Evolutionary conservation across 2,113 vertebrate species (phyloP), one percentile per base, ranked within the genome.

Genomic region (rabbit (Oryctolagus cuniculus)): DNA sequence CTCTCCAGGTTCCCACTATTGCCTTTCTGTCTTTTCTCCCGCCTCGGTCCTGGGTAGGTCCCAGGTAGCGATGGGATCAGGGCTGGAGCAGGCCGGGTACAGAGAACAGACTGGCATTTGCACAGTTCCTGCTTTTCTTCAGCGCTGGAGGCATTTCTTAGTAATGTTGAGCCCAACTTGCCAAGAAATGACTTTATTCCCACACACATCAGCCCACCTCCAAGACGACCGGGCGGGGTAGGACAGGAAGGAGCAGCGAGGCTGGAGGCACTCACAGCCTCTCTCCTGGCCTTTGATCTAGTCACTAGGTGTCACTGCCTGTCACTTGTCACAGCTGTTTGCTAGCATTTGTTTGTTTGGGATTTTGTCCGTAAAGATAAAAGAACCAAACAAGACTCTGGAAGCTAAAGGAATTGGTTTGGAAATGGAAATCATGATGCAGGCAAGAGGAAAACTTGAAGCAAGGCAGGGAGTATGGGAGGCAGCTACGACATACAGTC

Each of bases 331-430:
- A 81, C 95, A 97, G 96, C 93, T 97, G 97, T 98, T 98, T 98
- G 97, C 98, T 97, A 97, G 97, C 96, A 97, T 87, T 97, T 97
- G 95, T 79, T 44, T 97, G 97, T 98, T 97, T 97, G 96, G 98
- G 96, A 96, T 96, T 91, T 6, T 81, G 72, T 31, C 94, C 96
- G 90, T 97, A 96, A 97, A 97, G 91, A 96, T 77, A 91, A 92
- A 97, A 88, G 96, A 90, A 75, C 38, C 74, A 49, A 91, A 53
- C 6, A 31, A 55, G 44, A 67, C 25, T 90, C 58, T 86, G 36
- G 38, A 95, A 95, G 34, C 67, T 38, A 75, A 55, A 87, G 27
- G 31, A 51, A 81, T 81, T 15, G 79, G 64, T 66, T 80, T 67
- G 70, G 72, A 73, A 88, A 49, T 80, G 64, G 64, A 83, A 67